A percentile compares a stretch with the other conserved stretches of the same genome.
Evolutionary conservation across 2,888 invertebrate genomes (phyloP).

Genomic region (Leucophenga montana): DNA sequence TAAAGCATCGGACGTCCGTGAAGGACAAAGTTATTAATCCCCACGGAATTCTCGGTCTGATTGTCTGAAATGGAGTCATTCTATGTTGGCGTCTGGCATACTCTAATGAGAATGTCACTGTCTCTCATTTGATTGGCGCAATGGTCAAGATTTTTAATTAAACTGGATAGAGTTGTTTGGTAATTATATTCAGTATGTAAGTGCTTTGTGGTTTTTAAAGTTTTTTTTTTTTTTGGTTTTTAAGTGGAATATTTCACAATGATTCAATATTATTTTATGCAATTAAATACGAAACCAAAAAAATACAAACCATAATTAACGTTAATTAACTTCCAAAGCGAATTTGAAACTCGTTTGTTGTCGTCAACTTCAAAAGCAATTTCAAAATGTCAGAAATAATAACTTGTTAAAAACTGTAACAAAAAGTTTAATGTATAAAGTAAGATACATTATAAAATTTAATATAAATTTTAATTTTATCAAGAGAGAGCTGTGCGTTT

Average conservation of each 20-base stretch:
- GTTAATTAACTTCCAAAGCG: too few species aligned
- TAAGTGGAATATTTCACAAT: too few species aligned
- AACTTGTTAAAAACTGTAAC: too few species aligned
- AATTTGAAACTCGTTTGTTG: too few species aligned
- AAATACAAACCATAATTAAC: background rate
- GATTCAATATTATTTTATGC: background rate
- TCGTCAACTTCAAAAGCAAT: too few species aligned
- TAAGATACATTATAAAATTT: too few species aligned
- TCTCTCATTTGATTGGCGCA: background rate
- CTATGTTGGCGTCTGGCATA: background rate
- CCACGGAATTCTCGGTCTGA: constrained; percentile 3
- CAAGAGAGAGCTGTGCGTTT: too few species aligned
- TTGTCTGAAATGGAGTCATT: constrained; percentile 17
- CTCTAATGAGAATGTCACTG: too few species aligned
- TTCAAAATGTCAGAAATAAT: too few species aligned
- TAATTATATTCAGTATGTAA: background rate
- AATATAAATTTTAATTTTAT: too few species aligned
- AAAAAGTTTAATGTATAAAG: too few species aligned
- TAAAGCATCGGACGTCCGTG: constrained; percentile 30
- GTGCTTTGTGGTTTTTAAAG: background rate
- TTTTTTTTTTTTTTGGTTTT: too few species aligned
- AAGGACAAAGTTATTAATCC: constrained; percentile 6
- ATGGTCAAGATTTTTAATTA: background rate
- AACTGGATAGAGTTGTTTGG: background rate
- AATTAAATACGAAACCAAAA: background rate